These are phyloP conservation scores for Pollenia amentaria DNA, from an alignment of 2,888 invertebrate species.

Conservation along the genomic window DNA sequence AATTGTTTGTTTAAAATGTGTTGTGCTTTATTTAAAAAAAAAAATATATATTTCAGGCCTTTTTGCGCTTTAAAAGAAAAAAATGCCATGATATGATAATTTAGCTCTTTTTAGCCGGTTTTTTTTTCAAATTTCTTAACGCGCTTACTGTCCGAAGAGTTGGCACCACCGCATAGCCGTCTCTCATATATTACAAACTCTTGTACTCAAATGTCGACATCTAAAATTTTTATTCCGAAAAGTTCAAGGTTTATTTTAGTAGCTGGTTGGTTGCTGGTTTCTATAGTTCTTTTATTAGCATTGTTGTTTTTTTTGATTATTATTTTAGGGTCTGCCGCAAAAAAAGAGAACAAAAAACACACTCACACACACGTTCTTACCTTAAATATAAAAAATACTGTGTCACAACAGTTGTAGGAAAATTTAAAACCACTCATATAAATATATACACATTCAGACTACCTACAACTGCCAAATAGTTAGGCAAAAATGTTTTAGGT, in stretches of 20 bases:
- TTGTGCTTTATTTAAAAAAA: too few species aligned
- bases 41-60: too few species aligned
- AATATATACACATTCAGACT: conserved; percentile 20
- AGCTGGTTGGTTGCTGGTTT: conserved; percentile 16
- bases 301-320: conserved; percentile 19
- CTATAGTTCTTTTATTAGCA: not conserved
- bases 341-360: not conserved
- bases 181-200: conserved; percentile 11
- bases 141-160: too few species aligned
- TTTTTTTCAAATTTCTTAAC: not conserved
- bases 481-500: not conserved
- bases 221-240: conserved; percentile 57
- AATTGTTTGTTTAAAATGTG: too few species aligned
- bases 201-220: conserved; percentile 53
- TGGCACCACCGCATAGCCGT: not conserved
- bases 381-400: conserved; percentile 11
- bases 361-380: not conserved
- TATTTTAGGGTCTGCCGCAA: conserved; percentile 20
- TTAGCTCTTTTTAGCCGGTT: not conserved
- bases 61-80: too few species aligned
- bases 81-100: too few species aligned
- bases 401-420: conserved; percentile 31
- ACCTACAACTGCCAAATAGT: conserved; percentile 4
- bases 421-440: not conserved
- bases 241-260: conserved; percentile 67